A percentile compares a stretch with the other conserved stretches of the same genome.
Conservation (phyloP, 2,797 vertebrate genomes). For the Sebastes minor region DNA sequence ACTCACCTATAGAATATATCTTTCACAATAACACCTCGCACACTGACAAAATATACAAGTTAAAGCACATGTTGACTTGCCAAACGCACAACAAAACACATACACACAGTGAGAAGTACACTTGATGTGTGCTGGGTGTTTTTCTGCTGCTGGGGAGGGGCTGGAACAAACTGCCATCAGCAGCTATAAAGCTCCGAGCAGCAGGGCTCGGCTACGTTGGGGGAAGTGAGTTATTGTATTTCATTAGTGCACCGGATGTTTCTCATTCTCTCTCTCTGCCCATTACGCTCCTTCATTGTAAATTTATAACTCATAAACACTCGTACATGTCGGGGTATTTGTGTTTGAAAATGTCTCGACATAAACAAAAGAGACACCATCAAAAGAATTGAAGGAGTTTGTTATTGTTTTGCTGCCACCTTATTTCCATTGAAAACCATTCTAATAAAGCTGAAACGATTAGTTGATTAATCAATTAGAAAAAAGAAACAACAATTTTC, state of each 20-base stretch:
- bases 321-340: background rate
- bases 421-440: background rate
- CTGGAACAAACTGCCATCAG: slow-evolving; percentile 22
- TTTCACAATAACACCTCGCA: background rate
- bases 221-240: slow-evolving; percentile 69
- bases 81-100: background rate
- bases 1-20: background rate
- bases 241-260: slow-evolving; percentile 65
- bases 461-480: background rate
- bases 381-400: background rate
- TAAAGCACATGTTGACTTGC: background rate
- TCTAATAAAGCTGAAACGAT: background rate
- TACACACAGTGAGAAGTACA: background rate
- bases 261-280: slow-evolving; percentile 29
- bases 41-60: background rate
- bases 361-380: background rate
- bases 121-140: background rate
- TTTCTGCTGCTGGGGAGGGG: background rate
- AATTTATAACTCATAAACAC: slow-evolving; percentile 15
- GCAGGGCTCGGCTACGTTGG: slow-evolving; percentile 1
- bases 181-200: slow-evolving; percentile 25
- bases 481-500: background rate
- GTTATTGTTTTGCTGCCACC: background rate
- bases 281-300: slow-evolving; percentile 23
- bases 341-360: background rate